Evolutionary conservation across 2,797 vertebrate species (phyloP).

Genomic region (Setipinna tenuifilis): DNA sequence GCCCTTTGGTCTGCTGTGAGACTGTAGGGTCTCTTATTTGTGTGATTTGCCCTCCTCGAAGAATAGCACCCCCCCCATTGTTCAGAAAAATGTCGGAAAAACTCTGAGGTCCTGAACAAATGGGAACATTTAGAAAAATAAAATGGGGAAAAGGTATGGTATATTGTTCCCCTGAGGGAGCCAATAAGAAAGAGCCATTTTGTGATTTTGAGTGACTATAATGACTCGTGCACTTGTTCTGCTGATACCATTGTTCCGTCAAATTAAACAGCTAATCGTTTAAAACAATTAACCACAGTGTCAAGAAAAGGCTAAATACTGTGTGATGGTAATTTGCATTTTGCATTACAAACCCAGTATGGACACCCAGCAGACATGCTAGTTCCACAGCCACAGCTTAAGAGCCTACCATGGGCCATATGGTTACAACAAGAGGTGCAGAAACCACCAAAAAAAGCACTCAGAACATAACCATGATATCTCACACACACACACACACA

Average conservation of each 20-base stretch:
- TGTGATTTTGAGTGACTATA: neutral
- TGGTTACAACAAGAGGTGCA: neutral
- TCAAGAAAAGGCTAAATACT: conserved; percentile 28
- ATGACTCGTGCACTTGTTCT: conserved; percentile 13
- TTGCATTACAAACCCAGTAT: conserved; percentile 15
- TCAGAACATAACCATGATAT: neutral
- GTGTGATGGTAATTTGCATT: conserved; percentile 14
- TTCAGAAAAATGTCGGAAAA: neutral
- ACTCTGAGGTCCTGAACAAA: conserved; percentile 1
- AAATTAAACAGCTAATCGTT: conserved; percentile 26
- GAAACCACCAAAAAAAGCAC: neutral
- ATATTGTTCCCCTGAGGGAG: neutral
- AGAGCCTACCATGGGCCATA: neutral
- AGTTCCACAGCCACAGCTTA: neutral
- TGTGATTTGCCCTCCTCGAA: neutral
- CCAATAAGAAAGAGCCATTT: neutral
- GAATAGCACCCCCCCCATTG: neutral
- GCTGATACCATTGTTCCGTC: conserved; percentile 7
- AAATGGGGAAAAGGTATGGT: conserved; percentile 2
- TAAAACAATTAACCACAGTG: conserved; percentile 2
- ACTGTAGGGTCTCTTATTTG: conserved; percentile 15
- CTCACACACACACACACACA: too few relatives aligned
- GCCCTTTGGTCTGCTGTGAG: neutral
- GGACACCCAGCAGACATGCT: neutral
- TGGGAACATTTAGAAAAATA: conserved; percentile 13